Evolutionary conservation across 2,113 vertebrate species (phyloP), one percentile per base, ranked within the genome.

Genomic region (Neodontobutis hainanensis): DNA sequence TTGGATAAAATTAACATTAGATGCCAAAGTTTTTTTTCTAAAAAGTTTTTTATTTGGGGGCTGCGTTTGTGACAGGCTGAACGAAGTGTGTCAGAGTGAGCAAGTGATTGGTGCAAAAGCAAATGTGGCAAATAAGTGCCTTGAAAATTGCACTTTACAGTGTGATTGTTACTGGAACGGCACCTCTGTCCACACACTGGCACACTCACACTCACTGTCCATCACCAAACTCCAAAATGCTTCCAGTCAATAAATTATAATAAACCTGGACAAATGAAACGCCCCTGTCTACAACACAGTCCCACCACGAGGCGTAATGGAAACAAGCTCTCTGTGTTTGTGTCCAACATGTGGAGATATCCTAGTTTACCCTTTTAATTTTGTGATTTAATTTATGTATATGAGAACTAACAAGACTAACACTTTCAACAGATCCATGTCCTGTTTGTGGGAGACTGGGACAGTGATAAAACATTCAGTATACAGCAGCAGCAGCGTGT

Each of bases 211-310:
- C 60, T 38, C 34, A 36, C 50, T 49, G 58, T 46, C 56, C 65
- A n/a, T 50, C 43, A 67, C 48, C 38, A 75, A 80, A 80, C 62
- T 55, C 48, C 47, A 60, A 70, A 74, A 52, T 70, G 70, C 16
- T 40, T 7, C 48, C 32, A 11, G 38, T 57, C 48, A 74, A 56
- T 56, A 51, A 70, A 62, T 59, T 62, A 16, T 4, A 4, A 5
- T 19, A 51, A 63, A 58, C 51, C 45, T 55, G 52, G 52, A 55
- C 52, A 27, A 27, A 27, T 27, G 55, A 49, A 59, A 64, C 42
- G 2, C 8, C 7, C 48, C 35, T 59, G 66, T 9, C 16, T 45
- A 27, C 32, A 12, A 34, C 61, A 45, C 35, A 56, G 44, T 65
- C 11, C 15, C 40, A 32, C 15, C 57, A 56, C 3, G 42, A 47